phyloP scores from a whole-genome alignment of 2,888 invertebrate genomes.

The Cynaeus angustus region DNA sequence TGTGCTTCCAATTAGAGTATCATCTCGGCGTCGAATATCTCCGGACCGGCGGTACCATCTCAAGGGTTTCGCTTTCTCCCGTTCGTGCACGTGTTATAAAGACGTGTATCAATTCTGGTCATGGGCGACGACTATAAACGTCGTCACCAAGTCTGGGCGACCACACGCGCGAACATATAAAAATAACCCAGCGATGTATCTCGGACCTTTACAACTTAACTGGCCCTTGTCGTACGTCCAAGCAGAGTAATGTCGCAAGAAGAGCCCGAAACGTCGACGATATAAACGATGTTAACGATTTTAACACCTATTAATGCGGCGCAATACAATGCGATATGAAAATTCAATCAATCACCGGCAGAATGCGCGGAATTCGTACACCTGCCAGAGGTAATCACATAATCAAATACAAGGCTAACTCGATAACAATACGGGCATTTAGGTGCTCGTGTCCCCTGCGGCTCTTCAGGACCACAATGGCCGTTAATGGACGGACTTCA shows the following conservation, averaged over 20 bases:
- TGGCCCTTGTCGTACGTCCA: conserved; percentile 64
- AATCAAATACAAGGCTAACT: conserved; percentile 69
- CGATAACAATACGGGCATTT: conserved; percentile 70
- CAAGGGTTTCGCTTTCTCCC: conserved; percentile 43
- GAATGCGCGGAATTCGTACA: conserved; percentile 67
- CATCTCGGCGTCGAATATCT: conserved; percentile 1
- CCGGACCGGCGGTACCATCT: conserved; percentile 17
- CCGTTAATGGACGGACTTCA: conserved; percentile 69
- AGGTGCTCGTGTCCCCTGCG: conserved; percentile 61
- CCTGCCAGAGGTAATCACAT: conserved; percentile 69
- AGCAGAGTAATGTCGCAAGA: conserved; percentile 66
- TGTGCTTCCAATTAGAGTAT: conserved; percentile 6
- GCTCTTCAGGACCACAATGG: conserved; percentile 60
- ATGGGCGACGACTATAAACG: conserved; percentile 58
- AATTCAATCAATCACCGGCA: conserved; percentile 65
- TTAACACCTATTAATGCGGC: conserved; percentile 61
- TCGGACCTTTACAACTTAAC: conserved; percentile 62
- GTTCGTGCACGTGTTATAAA: conserved; percentile 51
- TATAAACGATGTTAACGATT: conserved; percentile 58
- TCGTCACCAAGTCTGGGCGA: conserved; percentile 60
- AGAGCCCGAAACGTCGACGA: conserved; percentile 32
- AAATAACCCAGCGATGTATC: conserved; percentile 63
- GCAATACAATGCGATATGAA: conserved; percentile 56
- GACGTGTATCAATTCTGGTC: conserved; percentile 54
- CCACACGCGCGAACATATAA: conserved; percentile 66